Conservation (phyloP, 2,797 vertebrate genomes). For the Centropyge bicolor region DNA sequence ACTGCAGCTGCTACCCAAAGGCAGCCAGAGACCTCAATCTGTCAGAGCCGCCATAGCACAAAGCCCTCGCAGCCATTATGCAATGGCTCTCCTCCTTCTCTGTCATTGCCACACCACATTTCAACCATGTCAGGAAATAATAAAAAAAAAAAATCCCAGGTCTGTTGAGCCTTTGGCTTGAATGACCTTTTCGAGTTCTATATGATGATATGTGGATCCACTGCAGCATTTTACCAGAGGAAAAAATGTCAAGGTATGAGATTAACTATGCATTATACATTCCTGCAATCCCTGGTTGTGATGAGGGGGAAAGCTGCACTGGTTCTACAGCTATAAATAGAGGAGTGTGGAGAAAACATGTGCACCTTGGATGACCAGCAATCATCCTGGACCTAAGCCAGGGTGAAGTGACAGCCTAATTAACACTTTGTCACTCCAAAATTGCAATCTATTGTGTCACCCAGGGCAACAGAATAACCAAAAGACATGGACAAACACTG, state of each 20-base stretch:
- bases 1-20: slow-evolving; percentile 80
- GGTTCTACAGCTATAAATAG: slow-evolving; percentile 44
- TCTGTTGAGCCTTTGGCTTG: slow-evolving; percentile 20
- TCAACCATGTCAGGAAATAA: slow-evolving; percentile 36
- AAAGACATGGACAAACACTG: slow-evolving; percentile 19
- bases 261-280: slow-evolving; percentile 30
- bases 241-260: slow-evolving; percentile 10
- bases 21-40: slow-evolving; percentile 86
- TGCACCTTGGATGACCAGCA: slow-evolving; percentile 19
- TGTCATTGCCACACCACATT: slow-evolving; percentile 45
- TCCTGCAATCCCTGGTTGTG: slow-evolving; percentile 5
- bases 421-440: slow-evolving; percentile 43
- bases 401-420: slow-evolving; percentile 54
- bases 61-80: slow-evolving; percentile 54
- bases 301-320: neutral
- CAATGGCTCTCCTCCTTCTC: slow-evolving; percentile 53
- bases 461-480: slow-evolving; percentile 25
- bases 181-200: slow-evolving; percentile 17
- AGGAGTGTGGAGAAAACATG: neutral
- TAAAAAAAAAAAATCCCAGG: slow-evolving; percentile 11
- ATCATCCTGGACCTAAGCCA: slow-evolving; percentile 7
- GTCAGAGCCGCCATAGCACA: slow-evolving; percentile 70
- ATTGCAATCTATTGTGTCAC: slow-evolving; percentile 35
- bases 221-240: neutral
- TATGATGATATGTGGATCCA: slow-evolving; percentile 10